Evolutionary conservation across 2,888 invertebrate genomes (phyloP), one percentile per base, ranked within the genome.

Genomic region (Drosophila longiperda): DNA sequence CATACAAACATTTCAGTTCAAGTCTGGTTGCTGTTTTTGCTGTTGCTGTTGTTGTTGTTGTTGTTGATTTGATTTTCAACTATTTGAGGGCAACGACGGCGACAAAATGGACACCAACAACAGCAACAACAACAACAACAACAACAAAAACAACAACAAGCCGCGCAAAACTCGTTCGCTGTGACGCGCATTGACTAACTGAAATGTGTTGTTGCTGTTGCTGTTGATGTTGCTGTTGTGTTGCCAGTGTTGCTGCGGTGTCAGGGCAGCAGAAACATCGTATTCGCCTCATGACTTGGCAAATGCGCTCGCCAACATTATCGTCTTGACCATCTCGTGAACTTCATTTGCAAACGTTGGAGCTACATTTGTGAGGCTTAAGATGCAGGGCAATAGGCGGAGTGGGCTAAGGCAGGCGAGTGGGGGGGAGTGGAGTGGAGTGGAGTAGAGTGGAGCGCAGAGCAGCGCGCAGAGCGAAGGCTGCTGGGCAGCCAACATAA

Each of bases 251-350:
- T 74, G 75, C 68, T 65, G 84, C 81, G 73, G 69, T 66, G 65
- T 66, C 59, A 62, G 48, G 64, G 71, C 72, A 66, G 58, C 66
- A 57, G 45, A 69, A 61, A 45, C 64, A 61, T 54, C 60, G 66
- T 49, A 82, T 67, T 75, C 87, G 80, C 71, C 70, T 80, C 85
- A 89, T 90, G 87, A 90, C 89, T 90, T 89, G 90, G 87, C 89
- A 87, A 87, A 90, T 87, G 87, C 89, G 87, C 89, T 88, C 72
- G 90, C 86, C 84, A 87, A 87, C 86, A 87, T 87, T 87, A 87
- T 87, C 86, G 90, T 83, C 87, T 87, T 87, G 90, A 87, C 87
- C 87, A 87, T 87, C 87, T 87, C 89, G 89, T 87, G 87, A 87
- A 87, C 87, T 87, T 87, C 90, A 87, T 87, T 87, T 87, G 89